These are phyloP conservation scores for Mareca strepera DNA, from an alignment of 2,797 vertebrate genomes.

Conservation along the genomic window DNA sequence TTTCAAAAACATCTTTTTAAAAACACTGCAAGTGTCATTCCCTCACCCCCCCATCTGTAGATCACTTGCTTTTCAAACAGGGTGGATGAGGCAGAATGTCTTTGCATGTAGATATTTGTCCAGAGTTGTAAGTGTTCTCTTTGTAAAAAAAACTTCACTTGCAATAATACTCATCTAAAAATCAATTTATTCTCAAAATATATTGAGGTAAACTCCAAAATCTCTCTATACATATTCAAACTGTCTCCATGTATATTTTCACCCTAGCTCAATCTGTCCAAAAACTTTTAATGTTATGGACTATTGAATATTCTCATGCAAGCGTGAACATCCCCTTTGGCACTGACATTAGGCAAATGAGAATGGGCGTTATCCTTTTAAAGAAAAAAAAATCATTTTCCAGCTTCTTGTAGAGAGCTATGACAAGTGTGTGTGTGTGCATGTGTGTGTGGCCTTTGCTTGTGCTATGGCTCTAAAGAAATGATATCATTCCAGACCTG, in stretches of 20 bases:
- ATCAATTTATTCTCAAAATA: background rate
- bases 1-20: background rate
- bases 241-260: background rate
- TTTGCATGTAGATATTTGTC: background rate
- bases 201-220: background rate
- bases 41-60: background rate
- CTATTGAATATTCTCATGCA: background rate
- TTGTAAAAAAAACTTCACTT: background rate
- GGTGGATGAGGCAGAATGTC: background rate
- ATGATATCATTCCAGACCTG: background rate
- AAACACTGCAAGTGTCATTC: background rate
- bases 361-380: background rate
- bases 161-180: background rate
- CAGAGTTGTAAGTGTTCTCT: background rate
- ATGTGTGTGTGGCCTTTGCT: background rate
- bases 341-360: background rate
- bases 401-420: background rate
- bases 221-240: background rate
- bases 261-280: background rate
- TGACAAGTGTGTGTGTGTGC: too few species aligned
- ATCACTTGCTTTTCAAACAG: background rate
- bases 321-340: background rate
- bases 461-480: background rate
- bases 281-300: background rate
- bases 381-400: background rate